A percentile compares a stretch with the other conserved stretches of the same genome.
Evolutionary conservation across 1,140 invertebrate genomes (phyloP).

Genomic region (Achroia grisella): DNA sequence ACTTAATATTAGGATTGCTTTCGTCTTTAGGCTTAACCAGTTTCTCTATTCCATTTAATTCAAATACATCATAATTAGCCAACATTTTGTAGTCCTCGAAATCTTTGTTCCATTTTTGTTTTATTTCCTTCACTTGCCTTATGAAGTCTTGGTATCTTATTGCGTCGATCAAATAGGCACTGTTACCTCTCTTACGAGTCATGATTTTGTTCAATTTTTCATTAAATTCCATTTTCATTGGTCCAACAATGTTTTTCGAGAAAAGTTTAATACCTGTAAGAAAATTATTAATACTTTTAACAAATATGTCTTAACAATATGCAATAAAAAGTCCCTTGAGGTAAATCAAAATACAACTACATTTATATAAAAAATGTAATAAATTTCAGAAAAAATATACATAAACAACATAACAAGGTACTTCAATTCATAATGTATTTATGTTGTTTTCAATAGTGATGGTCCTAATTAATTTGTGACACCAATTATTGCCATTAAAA

Average conservation of each 20-base stretch:
- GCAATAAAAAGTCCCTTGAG: too few species aligned
- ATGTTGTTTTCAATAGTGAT: too few species aligned
- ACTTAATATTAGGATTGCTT: slow-evolving; percentile 22
- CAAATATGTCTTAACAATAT: too few species aligned
- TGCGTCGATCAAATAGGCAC: slow-evolving; percentile 32
- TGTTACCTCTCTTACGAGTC: slow-evolving; percentile 39
- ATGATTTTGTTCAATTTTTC: slow-evolving; percentile 37
- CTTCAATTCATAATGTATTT: too few species aligned
- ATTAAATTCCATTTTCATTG: slow-evolving; percentile 43
- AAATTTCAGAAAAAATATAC: too few species aligned
- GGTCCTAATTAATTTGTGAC: too few species aligned
- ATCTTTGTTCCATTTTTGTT: slow-evolving; percentile 28
- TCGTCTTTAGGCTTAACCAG: slow-evolving; percentile 38
- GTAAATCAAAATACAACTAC: too few species aligned
- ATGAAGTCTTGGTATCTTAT: slow-evolving; percentile 40
- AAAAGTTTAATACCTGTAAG: slow-evolving; percentile 24
- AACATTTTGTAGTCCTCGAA: slow-evolving; percentile 49
- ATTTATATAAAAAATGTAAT: too few species aligned
- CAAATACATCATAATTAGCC: slow-evolving; percentile 42
- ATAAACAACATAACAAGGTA: too few species aligned
- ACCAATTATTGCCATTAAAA: too few species aligned
- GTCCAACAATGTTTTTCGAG: slow-evolving; percentile 13
- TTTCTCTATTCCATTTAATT: slow-evolving; percentile 30
- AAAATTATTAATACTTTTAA: not conserved
- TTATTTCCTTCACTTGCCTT: slow-evolving; percentile 34